Evolutionary conservation across 2,113 vertebrate genomes (phyloP).

Genomic region (Podilymbus podiceps): DNA sequence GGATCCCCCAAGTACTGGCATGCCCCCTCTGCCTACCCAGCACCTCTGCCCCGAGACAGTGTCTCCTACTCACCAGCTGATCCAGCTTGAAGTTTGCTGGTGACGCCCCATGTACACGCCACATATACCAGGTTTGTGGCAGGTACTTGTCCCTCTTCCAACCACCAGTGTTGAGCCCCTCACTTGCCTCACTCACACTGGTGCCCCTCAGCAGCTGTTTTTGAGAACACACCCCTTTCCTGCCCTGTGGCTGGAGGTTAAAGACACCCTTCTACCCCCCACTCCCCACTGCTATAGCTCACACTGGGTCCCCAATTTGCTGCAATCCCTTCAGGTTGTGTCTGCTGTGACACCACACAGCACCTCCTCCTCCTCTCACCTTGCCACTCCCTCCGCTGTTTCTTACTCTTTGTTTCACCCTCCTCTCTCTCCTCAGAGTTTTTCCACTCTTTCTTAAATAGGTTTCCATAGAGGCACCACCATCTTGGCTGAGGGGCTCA

Average conservation of each 20-base stretch:
- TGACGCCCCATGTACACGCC: too few relatives aligned
- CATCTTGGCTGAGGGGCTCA: neutral
- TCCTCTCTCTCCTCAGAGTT: neutral
- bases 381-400: neutral
- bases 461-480: neutral
- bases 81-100: neutral
- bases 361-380: neutral
- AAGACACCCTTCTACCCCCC: neutral
- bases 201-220: neutral
- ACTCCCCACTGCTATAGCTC: neutral
- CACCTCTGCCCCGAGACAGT: neutral
- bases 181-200: neutral
- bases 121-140: neutral
- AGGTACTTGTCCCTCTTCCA: neutral
- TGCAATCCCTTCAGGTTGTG: neutral
- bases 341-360: neutral
- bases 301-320: neutral
- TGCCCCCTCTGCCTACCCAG: too few relatives aligned
- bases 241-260: too few relatives aligned
- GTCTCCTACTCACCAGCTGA: neutral
- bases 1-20: fast-evolving
- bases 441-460: neutral
- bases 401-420: neutral
- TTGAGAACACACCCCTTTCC: neutral
- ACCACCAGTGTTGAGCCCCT: too few relatives aligned